Conservation (phyloP, 2,797 vertebrate species). For the Masticophis lateralis region DNA sequence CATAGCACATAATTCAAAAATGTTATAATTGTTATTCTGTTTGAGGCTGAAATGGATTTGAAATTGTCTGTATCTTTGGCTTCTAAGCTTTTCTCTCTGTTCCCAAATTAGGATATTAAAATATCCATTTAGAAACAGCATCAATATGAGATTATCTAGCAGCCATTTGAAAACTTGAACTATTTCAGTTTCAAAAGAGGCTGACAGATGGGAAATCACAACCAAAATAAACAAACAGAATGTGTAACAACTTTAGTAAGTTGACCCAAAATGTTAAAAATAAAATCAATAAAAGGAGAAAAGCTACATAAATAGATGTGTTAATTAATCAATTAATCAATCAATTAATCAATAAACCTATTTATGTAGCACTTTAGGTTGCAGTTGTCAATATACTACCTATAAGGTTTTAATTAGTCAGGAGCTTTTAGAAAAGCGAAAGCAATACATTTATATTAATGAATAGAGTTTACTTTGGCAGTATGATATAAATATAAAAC, state of each 20-base stretch:
- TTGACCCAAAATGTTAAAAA: not conserved
- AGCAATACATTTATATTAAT: not conserved
- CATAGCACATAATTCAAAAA: not conserved
- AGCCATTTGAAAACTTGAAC: not conserved
- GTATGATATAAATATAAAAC: not conserved
- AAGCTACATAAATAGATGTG: not conserved
- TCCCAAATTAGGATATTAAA: not conserved
- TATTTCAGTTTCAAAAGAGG: not conserved
- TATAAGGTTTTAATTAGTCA: not conserved
- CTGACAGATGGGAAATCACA: not conserved
- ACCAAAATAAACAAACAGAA: not conserved
- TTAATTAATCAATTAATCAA: too few relatives aligned
- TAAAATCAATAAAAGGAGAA: not conserved
- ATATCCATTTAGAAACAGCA: not conserved
- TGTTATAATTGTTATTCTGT: not conserved
- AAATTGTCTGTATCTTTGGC: not conserved
- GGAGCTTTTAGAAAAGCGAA: not conserved
- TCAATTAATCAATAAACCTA: not conserved
- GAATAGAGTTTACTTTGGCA: not conserved
- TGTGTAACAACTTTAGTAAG: not conserved
- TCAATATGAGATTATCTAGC: not conserved
- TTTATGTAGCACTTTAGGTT: not conserved
- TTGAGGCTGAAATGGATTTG: not conserved
- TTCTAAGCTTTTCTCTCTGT: not conserved
- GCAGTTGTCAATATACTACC: too few relatives aligned